A percentile compares a stretch with the other conserved stretches of the same genome.
phyloP scores from a whole-genome alignment of 2,113 vertebrate species.

The Eonycteris spelaea region DNA sequence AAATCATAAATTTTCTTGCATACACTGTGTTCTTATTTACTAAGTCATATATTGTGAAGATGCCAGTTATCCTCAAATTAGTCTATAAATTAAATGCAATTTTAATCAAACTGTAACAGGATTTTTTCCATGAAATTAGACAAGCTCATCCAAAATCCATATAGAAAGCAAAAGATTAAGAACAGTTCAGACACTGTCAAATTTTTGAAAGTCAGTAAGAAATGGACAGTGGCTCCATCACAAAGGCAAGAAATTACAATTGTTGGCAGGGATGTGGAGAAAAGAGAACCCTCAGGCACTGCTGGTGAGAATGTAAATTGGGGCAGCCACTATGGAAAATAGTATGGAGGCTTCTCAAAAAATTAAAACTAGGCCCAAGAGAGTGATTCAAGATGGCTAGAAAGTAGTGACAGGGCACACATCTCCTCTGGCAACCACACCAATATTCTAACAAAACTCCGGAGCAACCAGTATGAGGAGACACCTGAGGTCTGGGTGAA shows the following conservation, averaged over 20 bases:
- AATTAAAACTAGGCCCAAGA: not conserved
- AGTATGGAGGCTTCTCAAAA: not conserved
- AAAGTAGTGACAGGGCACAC: too few species aligned
- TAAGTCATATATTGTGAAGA: not conserved
- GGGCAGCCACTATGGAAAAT: not conserved
- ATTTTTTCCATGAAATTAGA: not conserved
- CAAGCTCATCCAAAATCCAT: not conserved
- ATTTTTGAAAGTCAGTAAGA: not conserved
- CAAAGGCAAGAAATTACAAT: not conserved
- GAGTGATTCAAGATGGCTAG: too few species aligned
- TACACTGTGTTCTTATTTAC: not conserved
- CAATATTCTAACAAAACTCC: too few species aligned
- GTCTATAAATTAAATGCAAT: not conserved
- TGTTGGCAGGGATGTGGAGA: not conserved
- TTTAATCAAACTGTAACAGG: not conserved
- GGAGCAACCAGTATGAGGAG: too few species aligned
- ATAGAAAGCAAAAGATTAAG: not conserved
- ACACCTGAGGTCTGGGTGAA: too few species aligned
- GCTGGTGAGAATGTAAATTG: not conserved
- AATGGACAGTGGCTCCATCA: not conserved
- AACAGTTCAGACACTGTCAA: not conserved
- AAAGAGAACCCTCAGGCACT: not conserved
- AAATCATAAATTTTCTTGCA: constrained; percentile 9
- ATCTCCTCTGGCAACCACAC: too few species aligned
- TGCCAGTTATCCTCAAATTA: not conserved